Conservation (phyloP, 2,113 vertebrate genomes). For the Oreochromis aureus region DNA sequence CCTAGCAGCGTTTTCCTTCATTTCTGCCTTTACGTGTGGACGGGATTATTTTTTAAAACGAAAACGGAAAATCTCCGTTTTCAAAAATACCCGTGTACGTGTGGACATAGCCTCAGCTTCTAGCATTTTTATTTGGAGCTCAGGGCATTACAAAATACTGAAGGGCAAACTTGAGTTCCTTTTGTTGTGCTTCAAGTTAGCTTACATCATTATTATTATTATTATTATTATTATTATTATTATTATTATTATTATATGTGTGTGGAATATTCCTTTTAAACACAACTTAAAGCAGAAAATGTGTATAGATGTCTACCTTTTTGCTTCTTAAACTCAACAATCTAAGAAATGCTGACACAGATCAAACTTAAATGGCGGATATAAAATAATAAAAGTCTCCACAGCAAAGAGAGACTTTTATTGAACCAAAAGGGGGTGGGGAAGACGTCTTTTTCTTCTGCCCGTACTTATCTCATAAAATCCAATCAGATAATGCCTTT, state of each 20-base stretch:
- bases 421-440: background rate
- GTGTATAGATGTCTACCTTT: background rate
- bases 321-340: background rate
- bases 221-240: background rate
- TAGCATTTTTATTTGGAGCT: background rate
- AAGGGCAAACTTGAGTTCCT: background rate
- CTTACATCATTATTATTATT: background rate
- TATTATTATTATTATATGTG: background rate
- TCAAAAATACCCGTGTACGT: too few species aligned
- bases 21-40: too few species aligned
- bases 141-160: background rate
- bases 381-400: background rate
- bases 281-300: background rate
- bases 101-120: background rate
- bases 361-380: background rate
- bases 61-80: too few species aligned
- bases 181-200: background rate
- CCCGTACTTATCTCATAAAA: background rate
- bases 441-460: background rate
- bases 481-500: background rate
- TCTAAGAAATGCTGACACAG: background rate
- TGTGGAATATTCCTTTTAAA: background rate
- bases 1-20: too few species aligned
- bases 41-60: too few species aligned
- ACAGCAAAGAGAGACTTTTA: background rate